phyloP scores from a whole-genome alignment of 2,113 vertebrate genomes.

The Glaucidium brasilianum region DNA sequence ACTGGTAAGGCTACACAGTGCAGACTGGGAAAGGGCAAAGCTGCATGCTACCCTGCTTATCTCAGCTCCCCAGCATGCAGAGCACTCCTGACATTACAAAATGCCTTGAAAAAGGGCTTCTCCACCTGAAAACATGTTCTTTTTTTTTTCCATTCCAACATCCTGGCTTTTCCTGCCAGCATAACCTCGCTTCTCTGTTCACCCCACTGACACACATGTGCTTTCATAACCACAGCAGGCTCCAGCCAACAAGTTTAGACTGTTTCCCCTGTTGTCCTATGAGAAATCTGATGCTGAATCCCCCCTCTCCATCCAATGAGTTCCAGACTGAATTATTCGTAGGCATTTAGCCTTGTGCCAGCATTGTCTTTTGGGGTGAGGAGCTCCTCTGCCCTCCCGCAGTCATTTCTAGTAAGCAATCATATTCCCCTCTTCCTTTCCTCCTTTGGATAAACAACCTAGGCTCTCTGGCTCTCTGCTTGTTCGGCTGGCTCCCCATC shows the following conservation, averaged over 20 bases:
- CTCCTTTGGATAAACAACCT: rapidly evolving
- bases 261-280: not conserved
- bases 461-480: rapidly evolving
- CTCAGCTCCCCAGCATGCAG: not conserved
- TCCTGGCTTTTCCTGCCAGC: not conserved
- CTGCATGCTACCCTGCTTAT: not conserved
- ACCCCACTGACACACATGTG: not conserved
- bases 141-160: not conserved
- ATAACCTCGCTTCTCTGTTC: not conserved
- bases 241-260: not conserved
- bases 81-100: not conserved
- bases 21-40: not conserved
- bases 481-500: not conserved
- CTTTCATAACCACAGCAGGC: not conserved
- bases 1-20: rapidly evolving
- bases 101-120: not conserved
- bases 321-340: not conserved
- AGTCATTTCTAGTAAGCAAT: not conserved
- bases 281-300: not conserved
- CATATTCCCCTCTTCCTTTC: not conserved
- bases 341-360: not conserved
- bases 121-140: not conserved
- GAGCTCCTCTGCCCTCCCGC: not conserved
- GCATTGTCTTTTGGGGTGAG: constrained; percentile 16
- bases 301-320: not conserved